Evolutionary conservation across 2,113 vertebrate species (phyloP).

Genomic region (Pteropus alecto): DNA sequence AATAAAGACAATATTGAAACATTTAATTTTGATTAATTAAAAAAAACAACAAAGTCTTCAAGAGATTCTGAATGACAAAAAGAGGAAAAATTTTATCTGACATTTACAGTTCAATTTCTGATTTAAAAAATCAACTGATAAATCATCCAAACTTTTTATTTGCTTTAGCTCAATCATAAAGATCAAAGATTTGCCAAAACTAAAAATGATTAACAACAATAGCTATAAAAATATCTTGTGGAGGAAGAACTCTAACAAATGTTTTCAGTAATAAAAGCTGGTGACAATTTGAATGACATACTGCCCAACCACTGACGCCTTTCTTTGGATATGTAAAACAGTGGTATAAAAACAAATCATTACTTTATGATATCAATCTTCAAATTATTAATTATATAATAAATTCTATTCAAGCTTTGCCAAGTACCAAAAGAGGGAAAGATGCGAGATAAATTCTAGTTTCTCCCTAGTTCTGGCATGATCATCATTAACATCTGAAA

Average conservation of each 20-base stretch:
- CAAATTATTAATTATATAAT: neutral
- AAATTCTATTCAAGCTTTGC: neutral
- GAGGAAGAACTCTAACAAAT: neutral
- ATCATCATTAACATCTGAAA: neutral
- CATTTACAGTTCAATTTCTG: neutral
- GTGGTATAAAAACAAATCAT: neutral
- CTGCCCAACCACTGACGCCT: neutral
- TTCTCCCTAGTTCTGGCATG: neutral
- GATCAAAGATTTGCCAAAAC: neutral
- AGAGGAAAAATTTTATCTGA: neutral
- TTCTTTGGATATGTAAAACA: neutral
- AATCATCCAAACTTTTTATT: neutral
- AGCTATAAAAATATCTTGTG: neutral
- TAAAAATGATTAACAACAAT: neutral
- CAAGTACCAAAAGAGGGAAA: neutral
- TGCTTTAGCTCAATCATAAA: neutral
- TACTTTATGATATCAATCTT: neutral
- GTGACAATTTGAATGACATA: neutral
- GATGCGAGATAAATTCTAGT: neutral
- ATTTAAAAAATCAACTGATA: neutral
- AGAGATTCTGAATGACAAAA: neutral
- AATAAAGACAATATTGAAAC: neutral
- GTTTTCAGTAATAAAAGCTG: neutral
- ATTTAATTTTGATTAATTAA: neutral
- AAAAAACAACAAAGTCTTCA: neutral